Evolutionary conservation across 2,888 invertebrate species (phyloP), one percentile per base, ranked within the genome.

Genomic region (Dysmachus trigonus): DNA sequence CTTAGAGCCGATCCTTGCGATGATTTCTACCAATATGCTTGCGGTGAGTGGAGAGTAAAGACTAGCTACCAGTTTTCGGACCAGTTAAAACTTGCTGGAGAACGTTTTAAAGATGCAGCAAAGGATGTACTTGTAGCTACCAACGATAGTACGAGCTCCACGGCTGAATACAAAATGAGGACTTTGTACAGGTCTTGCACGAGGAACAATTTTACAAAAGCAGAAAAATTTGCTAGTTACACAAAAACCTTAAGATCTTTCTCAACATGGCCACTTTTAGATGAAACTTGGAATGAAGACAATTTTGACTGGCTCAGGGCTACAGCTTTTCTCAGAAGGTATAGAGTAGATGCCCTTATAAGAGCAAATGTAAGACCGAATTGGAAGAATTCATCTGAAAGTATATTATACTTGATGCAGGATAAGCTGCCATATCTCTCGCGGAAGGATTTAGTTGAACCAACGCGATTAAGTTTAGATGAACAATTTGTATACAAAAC

Each of bases 11-110:
- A 83, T 22, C 83, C 83, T 15, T 83, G 83, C 41, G 83, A 83
- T 10, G 83, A 83, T 41, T 83, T 83, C 13, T 83, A 83, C 18
- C 38, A 83, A 72, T 83, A 38, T 31, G 41, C 83, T 15, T 83
- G 83, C 15, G 83, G 83, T 18, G 62, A 62, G 8, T 74, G 77
- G 77, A 47, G 47, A 7, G 6, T 1, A 8, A 35, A 6, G 7
- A 41, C 22, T 35, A 30, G 22, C n/a, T 47, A 77, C 30, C 41
- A 41, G 5, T 41, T 47, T 41, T 27, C 22, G 2, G 81, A 82
- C n/a, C 51, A 33, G 8, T 18, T 62, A n/a, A 62, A 62, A 62
- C 10, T 82, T 2, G 18, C 22, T 62, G 81, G 51, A 22, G 8
- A 62, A n/a, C 53, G 62, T 18, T 18, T 62, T 6, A 33, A 18